These are phyloP conservation scores for Anagrus nilaparvatae DNA, from an alignment of 1,140 invertebrate species.

Conservation along the genomic window DNA sequence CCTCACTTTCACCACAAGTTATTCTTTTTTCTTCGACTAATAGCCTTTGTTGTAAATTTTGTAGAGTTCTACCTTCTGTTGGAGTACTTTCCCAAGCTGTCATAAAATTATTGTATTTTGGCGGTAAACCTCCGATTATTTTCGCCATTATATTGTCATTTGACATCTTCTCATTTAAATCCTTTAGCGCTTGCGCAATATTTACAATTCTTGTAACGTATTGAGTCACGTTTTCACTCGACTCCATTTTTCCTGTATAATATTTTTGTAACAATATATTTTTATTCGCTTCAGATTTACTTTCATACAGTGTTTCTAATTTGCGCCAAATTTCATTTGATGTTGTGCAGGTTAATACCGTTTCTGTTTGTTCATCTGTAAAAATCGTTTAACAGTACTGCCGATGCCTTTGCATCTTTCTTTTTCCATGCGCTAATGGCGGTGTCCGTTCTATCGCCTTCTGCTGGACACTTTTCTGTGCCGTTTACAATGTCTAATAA, in stretches of 20 bases:
- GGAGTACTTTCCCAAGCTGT: conserved; percentile 9
- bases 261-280: conserved; percentile 11
- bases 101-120: conserved; percentile 6
- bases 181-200: conserved; percentile 10
- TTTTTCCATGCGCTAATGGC: conserved; percentile 8
- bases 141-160: conserved; percentile 13
- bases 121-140: conserved; percentile 11
- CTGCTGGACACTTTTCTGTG: no score
- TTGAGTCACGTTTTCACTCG: conserved; percentile 14
- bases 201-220: conserved; percentile 15
- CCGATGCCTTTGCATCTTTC: conserved; percentile 14
- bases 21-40: background rate
- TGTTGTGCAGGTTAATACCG: conserved; percentile 9
- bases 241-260: conserved; percentile 11
- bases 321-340: conserved; percentile 16
- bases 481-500: no score
- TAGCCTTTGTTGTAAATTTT: background rate
- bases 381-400: conserved; percentile 12
- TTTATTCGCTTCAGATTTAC: conserved; percentile 7
- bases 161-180: conserved; percentile 8
- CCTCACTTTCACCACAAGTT: conserved; percentile 6
- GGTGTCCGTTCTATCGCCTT: no score
- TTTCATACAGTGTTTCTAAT: conserved; percentile 10
- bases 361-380: conserved; percentile 6
- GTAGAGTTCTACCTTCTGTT: background rate